Conservation (phyloP, 2,797 vertebrate species). For the Sphaeramia orbicularis region DNA sequence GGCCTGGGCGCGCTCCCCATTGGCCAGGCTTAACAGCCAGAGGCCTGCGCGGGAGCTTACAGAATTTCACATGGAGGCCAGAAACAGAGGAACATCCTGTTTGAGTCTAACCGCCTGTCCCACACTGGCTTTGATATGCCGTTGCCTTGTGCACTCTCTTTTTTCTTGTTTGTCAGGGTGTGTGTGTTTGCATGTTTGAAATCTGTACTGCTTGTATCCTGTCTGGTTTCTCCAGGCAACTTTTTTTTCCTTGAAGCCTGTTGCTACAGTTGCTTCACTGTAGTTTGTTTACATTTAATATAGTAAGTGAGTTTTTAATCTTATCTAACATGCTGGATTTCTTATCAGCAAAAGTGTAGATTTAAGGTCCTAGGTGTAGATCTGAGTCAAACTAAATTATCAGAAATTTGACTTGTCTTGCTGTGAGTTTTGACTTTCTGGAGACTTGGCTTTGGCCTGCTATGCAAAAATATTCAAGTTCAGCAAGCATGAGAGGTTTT, state of each 20-base stretch:
- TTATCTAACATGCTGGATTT: background rate
- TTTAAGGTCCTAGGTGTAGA: background rate
- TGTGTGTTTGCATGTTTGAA: conserved; percentile 14
- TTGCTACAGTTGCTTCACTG: conserved; percentile 1
- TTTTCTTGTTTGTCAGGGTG: conserved; percentile 63
- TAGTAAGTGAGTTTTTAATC: background rate
- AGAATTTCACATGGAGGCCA: conserved; percentile 84
- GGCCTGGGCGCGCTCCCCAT: conserved; percentile 70
- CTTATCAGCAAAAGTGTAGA: background rate
- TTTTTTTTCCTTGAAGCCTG: conserved; percentile 3
- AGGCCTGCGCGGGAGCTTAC: conserved; percentile 77
- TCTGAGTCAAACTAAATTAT: background rate
- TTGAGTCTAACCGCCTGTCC: conserved; percentile 76
- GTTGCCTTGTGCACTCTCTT: conserved; percentile 49
- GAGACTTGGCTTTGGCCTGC: conserved; percentile 5
- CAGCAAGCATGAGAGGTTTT: background rate
- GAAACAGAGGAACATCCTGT: conserved; percentile 86
- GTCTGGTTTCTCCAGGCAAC: conserved; percentile 13
- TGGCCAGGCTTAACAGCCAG: conserved; percentile 76
- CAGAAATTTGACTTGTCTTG: background rate
- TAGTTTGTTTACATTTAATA: conserved; percentile 10
- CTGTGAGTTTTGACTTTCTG: background rate
- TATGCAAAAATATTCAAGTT: conserved; percentile 13
- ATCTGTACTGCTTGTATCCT: conserved; percentile 27
- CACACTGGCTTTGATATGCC: conserved; percentile 76